Percentiles rank a stretch among this genome's conserved stretches.
Conservation (phyloP, 2,888 invertebrate genomes). For the Palloptera scutellata region DNA sequence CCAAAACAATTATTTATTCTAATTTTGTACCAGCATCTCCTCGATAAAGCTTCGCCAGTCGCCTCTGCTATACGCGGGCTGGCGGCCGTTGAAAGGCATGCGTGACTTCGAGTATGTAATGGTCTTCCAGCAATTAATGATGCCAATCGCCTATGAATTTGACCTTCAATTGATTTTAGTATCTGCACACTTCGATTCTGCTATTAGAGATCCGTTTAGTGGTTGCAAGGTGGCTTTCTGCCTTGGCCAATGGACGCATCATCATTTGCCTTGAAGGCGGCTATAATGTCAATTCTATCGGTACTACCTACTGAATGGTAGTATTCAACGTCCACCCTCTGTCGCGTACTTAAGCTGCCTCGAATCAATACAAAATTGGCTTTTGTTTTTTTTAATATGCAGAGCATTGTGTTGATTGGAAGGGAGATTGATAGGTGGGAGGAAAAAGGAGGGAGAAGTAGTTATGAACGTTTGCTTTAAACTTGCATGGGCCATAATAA, state of each 20-base stretch:
- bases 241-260: slow-evolving; percentile 83
- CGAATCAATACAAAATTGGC: slow-evolving; percentile 74
- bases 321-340: slow-evolving; percentile 45
- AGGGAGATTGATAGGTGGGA: too few species aligned
- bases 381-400: too few species aligned
- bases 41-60: too few species aligned
- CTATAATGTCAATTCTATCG: slow-evolving; percentile 81
- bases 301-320: slow-evolving; percentile 47
- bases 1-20: too few species aligned
- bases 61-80: too few species aligned
- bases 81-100: slow-evolving; percentile 90
- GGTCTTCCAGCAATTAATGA: slow-evolving; percentile 85
- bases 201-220: slow-evolving; percentile 84
- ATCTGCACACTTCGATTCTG: slow-evolving; percentile 93
- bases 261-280: slow-evolving; percentile 90
- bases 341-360: slow-evolving; percentile 60
- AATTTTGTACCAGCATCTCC: too few species aligned
- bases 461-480: too few species aligned
- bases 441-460: too few species aligned
- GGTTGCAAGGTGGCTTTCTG: slow-evolving; percentile 85
- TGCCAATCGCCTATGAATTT: slow-evolving; percentile 92
- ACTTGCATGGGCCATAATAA: too few species aligned
- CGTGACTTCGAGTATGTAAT: slow-evolving; percentile 88
- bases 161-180: slow-evolving; percentile 85
- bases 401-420: too few species aligned